A percentile compares a stretch with the other conserved stretches of the same genome.
These are phyloP conservation scores for Piliocolobus tephrosceles DNA, from an alignment of 2,113 vertebrate species.

Conservation along the genomic window DNA sequence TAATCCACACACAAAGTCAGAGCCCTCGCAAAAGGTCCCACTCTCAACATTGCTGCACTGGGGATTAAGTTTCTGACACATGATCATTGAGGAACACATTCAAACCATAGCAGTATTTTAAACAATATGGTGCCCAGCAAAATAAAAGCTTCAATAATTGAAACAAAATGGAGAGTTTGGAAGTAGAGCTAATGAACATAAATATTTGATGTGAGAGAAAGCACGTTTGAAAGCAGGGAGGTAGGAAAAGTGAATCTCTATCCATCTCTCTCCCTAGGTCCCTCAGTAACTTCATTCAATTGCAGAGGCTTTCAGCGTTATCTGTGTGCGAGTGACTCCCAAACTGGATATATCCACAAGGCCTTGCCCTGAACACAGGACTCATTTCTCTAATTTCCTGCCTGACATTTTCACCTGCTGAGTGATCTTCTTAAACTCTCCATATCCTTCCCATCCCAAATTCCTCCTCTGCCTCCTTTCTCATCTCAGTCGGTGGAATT, in stretches of 20 bases:
- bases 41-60: neutral
- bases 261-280: neutral
- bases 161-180: neutral
- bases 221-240: neutral
- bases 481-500: neutral
- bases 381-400: neutral
- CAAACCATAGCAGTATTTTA: neutral
- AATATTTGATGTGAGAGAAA: neutral
- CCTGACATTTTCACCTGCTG: neutral
- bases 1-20: neutral
- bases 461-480: too few species aligned
- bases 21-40: neutral
- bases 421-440: neutral
- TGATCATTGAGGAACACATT: neutral
- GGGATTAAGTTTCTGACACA: neutral
- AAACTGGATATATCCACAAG: neutral
- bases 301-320: neutral
- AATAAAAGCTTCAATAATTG: neutral
- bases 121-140: neutral
- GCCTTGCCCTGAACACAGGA: neutral
- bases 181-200: neutral
- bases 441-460: neutral
- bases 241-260: neutral
- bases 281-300: neutral
- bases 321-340: neutral